Evolutionary conservation across 1,140 invertebrate genomes (phyloP).

Genomic region (Scaptomyza graminum): DNA sequence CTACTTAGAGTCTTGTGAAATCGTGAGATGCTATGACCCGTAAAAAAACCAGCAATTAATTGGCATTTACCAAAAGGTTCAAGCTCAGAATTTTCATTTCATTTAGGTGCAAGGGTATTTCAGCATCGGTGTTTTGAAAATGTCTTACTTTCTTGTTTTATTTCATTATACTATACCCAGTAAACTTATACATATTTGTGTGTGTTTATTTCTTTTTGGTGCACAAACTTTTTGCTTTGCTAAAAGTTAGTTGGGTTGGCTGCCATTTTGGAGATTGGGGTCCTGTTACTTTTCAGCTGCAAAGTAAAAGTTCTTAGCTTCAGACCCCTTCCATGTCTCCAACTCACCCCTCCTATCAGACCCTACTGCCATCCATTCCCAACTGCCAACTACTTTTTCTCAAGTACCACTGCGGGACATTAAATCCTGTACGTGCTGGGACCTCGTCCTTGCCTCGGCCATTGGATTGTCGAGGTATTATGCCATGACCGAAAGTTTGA

Average conservation of each 20-base stretch:
- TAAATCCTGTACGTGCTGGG: constrained; percentile 74
- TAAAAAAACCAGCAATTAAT: too few relatives aligned
- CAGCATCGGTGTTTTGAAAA: neutral
- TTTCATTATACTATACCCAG: constrained; percentile 58
- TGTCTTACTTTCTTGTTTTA: constrained; percentile 54
- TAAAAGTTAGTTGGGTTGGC: constrained; percentile 62
- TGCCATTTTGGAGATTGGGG: constrained; percentile 55
- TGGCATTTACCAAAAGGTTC: too few relatives aligned
- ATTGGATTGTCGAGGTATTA: constrained; percentile 72
- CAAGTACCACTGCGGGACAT: constrained; percentile 81
- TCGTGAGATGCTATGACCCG: neutral
- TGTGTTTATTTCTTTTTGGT: constrained; percentile 67
- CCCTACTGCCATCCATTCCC: constrained; percentile 30
- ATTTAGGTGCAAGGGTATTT: constrained; percentile 32
- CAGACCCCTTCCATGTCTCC: neutral
- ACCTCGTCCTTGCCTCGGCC: constrained; percentile 49
- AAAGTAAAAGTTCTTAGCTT: constrained; percentile 81
- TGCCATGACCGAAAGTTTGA: constrained; percentile 78
- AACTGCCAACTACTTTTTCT: constrained; percentile 78
- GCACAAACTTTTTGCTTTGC: constrained; percentile 72
- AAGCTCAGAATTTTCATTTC: too few relatives aligned
- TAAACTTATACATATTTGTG: constrained; percentile 54
- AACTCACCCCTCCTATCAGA: neutral
- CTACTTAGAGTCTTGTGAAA: neutral
- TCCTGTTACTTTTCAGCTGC: constrained; percentile 74